Conservation (phyloP, 2,797 vertebrate species). For the Novumbra hubbsi region DNA sequence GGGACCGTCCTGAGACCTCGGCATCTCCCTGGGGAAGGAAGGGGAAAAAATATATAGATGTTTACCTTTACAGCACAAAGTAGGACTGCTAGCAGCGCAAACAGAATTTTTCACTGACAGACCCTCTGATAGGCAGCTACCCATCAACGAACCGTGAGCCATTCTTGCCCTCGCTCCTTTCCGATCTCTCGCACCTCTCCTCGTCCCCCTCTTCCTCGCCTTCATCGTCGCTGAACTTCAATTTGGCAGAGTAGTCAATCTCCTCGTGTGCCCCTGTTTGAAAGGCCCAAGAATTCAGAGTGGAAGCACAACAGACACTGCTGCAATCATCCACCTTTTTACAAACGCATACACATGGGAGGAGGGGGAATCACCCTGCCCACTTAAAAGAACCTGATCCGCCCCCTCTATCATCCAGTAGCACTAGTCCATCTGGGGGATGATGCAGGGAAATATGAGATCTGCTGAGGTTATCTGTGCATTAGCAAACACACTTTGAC, state of each 20-base stretch:
- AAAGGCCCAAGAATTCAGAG: slow-evolving; percentile 12
- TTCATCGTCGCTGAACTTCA: slow-evolving; percentile 96
- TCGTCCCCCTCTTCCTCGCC: slow-evolving; percentile 88
- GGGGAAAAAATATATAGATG: neutral
- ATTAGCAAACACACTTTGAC: neutral
- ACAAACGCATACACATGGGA: neutral
- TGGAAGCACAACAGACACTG: neutral
- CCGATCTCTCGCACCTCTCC: slow-evolving; percentile 61
- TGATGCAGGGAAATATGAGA: slow-evolving; percentile 36
- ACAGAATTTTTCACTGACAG: neutral
- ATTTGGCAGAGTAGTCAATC: slow-evolving; percentile 93
- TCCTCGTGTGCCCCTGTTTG: slow-evolving; percentile 89
- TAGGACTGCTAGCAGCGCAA: neutral
- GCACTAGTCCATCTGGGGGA: neutral
- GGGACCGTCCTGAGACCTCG: slow-evolving; percentile 67
- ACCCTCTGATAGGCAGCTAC: neutral
- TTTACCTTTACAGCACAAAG: neutral
- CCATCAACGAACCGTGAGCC: slow-evolving; percentile 67
- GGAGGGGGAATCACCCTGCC: slow-evolving; percentile 8
- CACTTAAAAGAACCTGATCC: slow-evolving; percentile 15
- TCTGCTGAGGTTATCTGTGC: slow-evolving; percentile 3
- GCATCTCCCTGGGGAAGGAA: slow-evolving; percentile 59
- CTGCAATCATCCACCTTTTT: neutral
- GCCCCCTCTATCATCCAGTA: no score
- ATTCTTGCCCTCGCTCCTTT: slow-evolving; percentile 62